Conservation (phyloP, 2,797 vertebrate genomes). For the Anabacerthia variegaticeps region DNA sequence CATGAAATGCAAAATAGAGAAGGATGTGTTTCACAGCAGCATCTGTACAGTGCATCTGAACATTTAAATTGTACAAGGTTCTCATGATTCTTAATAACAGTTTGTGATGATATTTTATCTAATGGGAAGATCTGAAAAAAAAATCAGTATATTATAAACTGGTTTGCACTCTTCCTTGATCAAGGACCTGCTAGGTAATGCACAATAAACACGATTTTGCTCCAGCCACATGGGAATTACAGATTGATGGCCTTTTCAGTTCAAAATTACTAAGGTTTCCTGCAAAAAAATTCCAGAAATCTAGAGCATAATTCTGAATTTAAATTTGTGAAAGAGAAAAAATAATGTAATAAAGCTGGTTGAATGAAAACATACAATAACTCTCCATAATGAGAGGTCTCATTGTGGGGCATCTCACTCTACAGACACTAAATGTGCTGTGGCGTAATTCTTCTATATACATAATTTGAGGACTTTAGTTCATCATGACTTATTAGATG, state of each 20-base stretch:
- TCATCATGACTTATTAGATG: neutral
- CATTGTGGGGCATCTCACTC: neutral
- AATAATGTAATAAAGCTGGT: neutral
- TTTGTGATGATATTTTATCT: neutral
- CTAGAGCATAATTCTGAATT: neutral
- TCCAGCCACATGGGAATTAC: neutral
- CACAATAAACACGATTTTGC: neutral
- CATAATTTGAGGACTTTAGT: neutral
- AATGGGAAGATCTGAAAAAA: neutral
- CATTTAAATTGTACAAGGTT: neutral
- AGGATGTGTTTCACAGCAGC: neutral
- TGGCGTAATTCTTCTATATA: neutral
- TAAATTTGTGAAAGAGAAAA: neutral
- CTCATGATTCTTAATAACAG: neutral
- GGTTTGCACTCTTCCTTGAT: neutral
- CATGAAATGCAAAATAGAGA: neutral
- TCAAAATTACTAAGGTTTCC: neutral
- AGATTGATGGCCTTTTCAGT: conserved; percentile 17
- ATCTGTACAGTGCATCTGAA: neutral
- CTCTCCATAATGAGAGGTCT: neutral
- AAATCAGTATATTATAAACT: neutral
- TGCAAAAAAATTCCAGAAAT: neutral
- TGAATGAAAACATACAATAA: neutral
- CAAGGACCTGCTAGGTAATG: neutral
- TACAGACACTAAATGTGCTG: neutral